These are phyloP conservation scores for Chiridota heheva DNA, from an alignment of 35 echinoderm and acorn worm genomes.

Conservation along the genomic window DNA sequence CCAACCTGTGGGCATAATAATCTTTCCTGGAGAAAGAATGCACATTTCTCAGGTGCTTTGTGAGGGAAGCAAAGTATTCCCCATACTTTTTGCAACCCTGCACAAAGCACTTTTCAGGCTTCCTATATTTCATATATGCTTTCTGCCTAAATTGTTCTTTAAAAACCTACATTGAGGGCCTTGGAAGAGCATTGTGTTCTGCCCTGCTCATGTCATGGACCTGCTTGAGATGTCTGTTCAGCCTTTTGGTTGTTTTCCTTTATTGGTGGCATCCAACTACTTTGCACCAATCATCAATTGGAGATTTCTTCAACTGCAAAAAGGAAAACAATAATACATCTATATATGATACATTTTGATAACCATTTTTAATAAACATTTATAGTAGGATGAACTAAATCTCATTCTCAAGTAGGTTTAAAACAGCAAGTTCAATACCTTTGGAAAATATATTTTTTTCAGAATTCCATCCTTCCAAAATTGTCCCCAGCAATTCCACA, in stretches of 20 bases:
- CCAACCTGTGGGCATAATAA: neutral
- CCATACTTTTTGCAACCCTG: conserved; percentile 25
- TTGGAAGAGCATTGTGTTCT: neutral
- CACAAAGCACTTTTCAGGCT: conserved; percentile 9
- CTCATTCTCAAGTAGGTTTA: no score
- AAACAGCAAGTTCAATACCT: no score
- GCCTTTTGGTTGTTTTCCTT: neutral
- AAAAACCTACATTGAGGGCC: neutral
- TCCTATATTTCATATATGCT: conserved; percentile 15
- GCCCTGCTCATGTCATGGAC: neutral
- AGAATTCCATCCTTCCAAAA: no score
- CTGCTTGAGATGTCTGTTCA: neutral
- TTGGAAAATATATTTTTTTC: no score
- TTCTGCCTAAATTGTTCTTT: neutral
- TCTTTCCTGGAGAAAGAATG: neutral
- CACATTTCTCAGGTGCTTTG: neutral
- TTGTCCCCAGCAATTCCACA: no score
- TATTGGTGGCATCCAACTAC: neutral
- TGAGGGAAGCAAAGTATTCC: neutral
- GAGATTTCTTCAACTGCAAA: no score
- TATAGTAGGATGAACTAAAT: no score
- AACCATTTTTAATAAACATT: no score
- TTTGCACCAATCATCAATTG: neutral
- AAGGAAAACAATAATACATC: no score
- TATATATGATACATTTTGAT: no score